A percentile compares a stretch with the other conserved stretches of the same genome.
Conservation (phyloP, 2,797 vertebrate species). For the Hydrocynus forskahlii region DNA sequence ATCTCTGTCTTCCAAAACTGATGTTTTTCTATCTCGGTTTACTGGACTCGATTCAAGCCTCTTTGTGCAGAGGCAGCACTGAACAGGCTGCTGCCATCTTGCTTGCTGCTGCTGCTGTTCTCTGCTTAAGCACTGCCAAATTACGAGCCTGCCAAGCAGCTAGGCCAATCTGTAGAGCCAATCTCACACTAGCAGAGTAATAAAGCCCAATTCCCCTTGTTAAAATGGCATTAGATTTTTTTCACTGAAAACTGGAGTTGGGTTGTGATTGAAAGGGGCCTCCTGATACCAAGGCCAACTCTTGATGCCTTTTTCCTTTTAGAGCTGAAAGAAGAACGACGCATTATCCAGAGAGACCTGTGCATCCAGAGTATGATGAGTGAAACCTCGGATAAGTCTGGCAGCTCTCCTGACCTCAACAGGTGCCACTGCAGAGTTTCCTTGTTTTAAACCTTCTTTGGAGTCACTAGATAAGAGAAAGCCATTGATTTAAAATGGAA, state of each 20-base stretch:
- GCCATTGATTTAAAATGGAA: background rate
- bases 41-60: background rate
- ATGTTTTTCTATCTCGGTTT: background rate
- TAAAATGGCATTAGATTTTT: background rate
- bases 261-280: background rate
- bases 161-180: background rate
- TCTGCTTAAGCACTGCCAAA: background rate
- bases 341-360: slow-evolving; percentile 72
- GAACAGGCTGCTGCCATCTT: slow-evolving; percentile 6
- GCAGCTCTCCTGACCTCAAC: slow-evolving; percentile 21
- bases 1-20: background rate
- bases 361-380: slow-evolving; percentile 21
- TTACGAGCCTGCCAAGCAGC: background rate
- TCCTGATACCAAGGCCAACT: background rate
- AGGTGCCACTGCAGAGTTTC: slow-evolving; percentile 25
- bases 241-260: background rate
- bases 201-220: background rate
- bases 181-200: background rate
- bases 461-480: background rate
- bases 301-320: slow-evolving; percentile 10
- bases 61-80: background rate
- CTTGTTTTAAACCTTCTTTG: background rate
- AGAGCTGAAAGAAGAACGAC: slow-evolving; percentile 76
- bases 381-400: slow-evolving; percentile 1
- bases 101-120: background rate